Percentiles rank a stretch among this genome's conserved stretches.
Conservation (phyloP, 2,113 vertebrate genomes). For the Columbina picui region DNA sequence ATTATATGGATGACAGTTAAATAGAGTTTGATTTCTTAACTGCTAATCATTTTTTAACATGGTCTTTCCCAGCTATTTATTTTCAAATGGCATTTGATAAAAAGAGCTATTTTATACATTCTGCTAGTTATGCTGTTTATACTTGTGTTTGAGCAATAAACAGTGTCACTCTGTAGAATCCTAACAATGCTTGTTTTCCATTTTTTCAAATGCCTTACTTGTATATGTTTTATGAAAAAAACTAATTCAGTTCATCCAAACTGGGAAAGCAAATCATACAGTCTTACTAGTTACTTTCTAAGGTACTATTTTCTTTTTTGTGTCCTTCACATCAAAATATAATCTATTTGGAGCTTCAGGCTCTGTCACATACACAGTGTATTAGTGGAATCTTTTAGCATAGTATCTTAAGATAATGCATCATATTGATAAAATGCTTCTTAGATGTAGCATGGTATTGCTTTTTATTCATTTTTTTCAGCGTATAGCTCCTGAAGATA, state of each 20-base stretch:
- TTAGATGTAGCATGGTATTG: background rate
- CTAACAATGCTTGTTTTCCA: background rate
- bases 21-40: background rate
- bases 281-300: background rate
- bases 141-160: background rate
- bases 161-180: background rate
- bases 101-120: background rate
- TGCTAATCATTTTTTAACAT: background rate
- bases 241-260: background rate
- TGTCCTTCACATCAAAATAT: background rate
- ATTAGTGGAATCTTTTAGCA: background rate
- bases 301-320: background rate
- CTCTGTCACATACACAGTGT: background rate
- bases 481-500: background rate
- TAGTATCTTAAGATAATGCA: background rate
- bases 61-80: background rate
- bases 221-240: background rate
- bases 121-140: background rate
- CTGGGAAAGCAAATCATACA: background rate
- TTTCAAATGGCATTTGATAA: conserved; percentile 23
- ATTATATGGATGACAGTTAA: background rate
- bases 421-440: background rate
- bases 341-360: background rate
- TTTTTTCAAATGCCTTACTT: background rate
- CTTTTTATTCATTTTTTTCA: background rate